Percentiles rank a stretch among this genome's conserved stretches.
Conservation (phyloP, 2,113 vertebrate species). For the Lagopus leucura region DNA sequence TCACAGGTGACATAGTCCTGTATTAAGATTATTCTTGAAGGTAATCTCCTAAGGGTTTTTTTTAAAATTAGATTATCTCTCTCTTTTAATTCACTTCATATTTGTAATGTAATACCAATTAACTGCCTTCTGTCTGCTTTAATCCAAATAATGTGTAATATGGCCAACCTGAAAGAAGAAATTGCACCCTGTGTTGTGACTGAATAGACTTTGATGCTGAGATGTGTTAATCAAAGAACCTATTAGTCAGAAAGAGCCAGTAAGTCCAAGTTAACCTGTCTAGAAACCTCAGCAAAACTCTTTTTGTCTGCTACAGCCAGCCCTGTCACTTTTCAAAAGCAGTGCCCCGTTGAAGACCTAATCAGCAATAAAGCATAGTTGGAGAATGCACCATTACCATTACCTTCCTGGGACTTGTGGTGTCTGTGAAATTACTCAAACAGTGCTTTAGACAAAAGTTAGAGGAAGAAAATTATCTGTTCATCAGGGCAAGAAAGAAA, state of each 20-base stretch:
- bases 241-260: background rate
- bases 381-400: background rate
- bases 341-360: background rate
- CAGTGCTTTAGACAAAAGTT: background rate
- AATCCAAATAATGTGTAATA: background rate
- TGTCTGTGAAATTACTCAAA: background rate
- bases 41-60: background rate
- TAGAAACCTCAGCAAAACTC: background rate
- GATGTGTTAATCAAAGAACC: background rate
- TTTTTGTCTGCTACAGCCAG: background rate
- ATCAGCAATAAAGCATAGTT: background rate
- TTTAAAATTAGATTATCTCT: background rate
- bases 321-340: background rate
- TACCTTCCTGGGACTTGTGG: fast-evolving
- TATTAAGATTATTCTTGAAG: background rate
- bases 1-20: background rate
- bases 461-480: background rate
- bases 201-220: background rate
- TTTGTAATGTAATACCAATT: background rate
- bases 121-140: background rate
- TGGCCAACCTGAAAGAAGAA: background rate
- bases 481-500: background rate
- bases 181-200: background rate
- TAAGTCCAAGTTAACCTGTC: background rate
- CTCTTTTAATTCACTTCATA: background rate